Conservation (phyloP, 2,113 vertebrate genomes). For the Apus apus region DNA sequence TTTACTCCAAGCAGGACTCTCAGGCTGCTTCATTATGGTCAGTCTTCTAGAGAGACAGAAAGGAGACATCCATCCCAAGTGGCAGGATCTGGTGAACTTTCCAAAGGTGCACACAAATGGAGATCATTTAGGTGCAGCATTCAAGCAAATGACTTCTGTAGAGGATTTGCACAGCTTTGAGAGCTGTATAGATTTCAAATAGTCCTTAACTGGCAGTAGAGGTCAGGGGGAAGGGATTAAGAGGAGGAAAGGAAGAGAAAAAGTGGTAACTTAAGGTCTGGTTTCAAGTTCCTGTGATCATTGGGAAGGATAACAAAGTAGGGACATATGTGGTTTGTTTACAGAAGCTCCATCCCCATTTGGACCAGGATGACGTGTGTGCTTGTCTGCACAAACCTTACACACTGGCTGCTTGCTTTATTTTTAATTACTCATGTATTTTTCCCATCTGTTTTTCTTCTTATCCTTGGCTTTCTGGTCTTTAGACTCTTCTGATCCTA, state of each 20-base stretch:
- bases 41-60: background rate
- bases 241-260: background rate
- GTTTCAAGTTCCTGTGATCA: background rate
- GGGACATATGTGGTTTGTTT: background rate
- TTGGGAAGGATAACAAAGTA: background rate
- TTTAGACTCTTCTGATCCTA: background rate
- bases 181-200: background rate
- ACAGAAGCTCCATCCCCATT: background rate
- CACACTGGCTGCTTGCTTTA: background rate
- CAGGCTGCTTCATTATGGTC: background rate
- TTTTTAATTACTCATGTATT: background rate
- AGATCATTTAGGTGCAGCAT: fast-evolving
- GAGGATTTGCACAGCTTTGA: background rate
- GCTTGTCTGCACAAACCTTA: background rate
- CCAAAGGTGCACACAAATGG: background rate
- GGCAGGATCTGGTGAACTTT: background rate
- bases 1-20: background rate
- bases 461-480: background rate
- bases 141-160: background rate
- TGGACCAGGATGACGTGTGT: fast-evolving
- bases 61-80: background rate
- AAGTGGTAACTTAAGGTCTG: background rate
- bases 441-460: background rate
- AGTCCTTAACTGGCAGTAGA: background rate
- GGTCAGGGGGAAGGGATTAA: background rate